phyloP scores from a whole-genome alignment of 2,888 invertebrate species.

The Cistogaster globosa region DNA sequence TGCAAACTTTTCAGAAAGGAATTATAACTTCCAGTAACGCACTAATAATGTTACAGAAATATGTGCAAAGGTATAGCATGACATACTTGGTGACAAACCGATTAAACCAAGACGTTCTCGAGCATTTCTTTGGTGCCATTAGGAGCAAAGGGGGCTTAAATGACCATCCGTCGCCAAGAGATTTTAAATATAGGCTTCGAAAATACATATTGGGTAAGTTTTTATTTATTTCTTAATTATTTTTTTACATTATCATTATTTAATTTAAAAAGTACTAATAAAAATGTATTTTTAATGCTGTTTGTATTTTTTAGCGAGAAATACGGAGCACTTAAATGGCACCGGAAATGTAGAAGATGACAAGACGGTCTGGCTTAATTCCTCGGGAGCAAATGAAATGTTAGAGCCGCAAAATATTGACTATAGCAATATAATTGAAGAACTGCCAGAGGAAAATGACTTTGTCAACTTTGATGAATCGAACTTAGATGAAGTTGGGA shows the following conservation, averaged over 20 bases:
- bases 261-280: neutral
- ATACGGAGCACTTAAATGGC: neutral
- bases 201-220: neutral
- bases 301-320: neutral
- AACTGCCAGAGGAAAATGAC: too few relatives aligned
- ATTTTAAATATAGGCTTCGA: neutral
- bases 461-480: too few relatives aligned
- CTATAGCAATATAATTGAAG: too few relatives aligned
- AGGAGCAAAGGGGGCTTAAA: neutral
- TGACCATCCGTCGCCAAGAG: neutral
- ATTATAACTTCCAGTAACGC: neutral
- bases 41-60: too few relatives aligned
- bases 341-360: neutral
- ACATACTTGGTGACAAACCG: neutral
- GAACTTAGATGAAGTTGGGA: too few relatives aligned
- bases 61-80: neutral
- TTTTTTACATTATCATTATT: too few relatives aligned
- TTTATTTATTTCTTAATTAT: too few relatives aligned
- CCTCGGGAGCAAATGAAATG: too few relatives aligned
- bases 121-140: too few relatives aligned
- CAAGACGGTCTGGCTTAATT: too few relatives aligned
- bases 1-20: too few relatives aligned
- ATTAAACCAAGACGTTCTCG: neutral
- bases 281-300: neutral
- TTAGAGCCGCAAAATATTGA: too few relatives aligned